phyloP scores from a whole-genome alignment of 2,888 invertebrate genomes.

The Schrankia costaestrigalis region DNA sequence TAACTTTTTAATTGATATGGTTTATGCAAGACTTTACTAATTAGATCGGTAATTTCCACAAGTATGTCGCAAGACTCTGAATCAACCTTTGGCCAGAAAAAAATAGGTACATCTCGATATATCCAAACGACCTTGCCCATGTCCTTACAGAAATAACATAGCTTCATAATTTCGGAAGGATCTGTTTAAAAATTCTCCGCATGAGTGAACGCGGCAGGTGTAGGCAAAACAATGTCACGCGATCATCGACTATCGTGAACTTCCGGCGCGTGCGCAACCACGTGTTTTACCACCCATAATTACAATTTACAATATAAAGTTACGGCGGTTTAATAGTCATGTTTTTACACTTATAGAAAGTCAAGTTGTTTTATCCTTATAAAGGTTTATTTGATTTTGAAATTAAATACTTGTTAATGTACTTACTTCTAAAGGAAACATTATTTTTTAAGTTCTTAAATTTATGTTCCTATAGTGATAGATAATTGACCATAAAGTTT shows the following conservation, averaged over 20 bases:
- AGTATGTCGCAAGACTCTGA: too few species aligned
- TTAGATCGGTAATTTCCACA: too few species aligned
- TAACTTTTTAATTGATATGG: too few species aligned
- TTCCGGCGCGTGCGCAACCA: slow-evolving; percentile 68
- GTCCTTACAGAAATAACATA: slow-evolving; percentile 11
- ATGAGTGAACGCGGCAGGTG: slow-evolving; percentile 50
- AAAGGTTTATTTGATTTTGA: too few species aligned
- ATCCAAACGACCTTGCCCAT: slow-evolving; percentile 5
- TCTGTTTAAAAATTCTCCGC: slow-evolving; percentile 50
- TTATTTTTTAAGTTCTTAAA: slow-evolving; percentile 32
- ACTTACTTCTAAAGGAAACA: slow-evolving; percentile 43
- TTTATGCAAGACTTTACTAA: too few species aligned
- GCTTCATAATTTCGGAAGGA: slow-evolving; percentile 34
- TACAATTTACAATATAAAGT: slow-evolving; percentile 45
- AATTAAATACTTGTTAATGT: too few species aligned
- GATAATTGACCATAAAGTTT: slow-evolving; percentile 45
- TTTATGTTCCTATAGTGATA: slow-evolving; percentile 24
- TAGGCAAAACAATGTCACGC: slow-evolving; percentile 50
- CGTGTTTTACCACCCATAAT: slow-evolving; percentile 47
- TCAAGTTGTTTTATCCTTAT: too few species aligned
- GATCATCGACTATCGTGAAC: slow-evolving; percentile 42
- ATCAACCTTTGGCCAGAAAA: too few species aligned
- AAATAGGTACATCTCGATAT: too few species aligned
- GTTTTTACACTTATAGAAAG: slow-evolving; percentile 27
- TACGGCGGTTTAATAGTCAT: slow-evolving; percentile 46